Evolutionary conservation across 2,113 vertebrate species (phyloP).

Genomic region (Lasiurus borealis): DNA sequence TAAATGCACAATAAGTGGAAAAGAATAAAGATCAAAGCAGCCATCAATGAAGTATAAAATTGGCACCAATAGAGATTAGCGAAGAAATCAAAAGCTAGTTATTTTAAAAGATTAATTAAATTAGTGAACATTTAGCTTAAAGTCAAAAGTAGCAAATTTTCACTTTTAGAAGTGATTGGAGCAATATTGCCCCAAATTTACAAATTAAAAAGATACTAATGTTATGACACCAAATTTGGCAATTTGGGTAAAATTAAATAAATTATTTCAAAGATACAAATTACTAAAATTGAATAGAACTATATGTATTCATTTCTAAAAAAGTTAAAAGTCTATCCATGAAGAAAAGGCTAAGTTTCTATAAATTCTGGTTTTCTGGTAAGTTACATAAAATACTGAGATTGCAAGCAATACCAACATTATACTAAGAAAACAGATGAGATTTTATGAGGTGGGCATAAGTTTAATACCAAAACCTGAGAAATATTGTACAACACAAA

Average conservation of each 20-base stretch:
- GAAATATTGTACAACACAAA: not conserved
- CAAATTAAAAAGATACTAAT: not conserved
- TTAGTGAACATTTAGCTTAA: not conserved
- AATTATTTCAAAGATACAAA: not conserved
- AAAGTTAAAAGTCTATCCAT: not conserved
- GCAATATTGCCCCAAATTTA: not conserved
- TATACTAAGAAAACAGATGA: not conserved
- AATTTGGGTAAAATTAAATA: not conserved
- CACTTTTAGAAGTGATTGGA: not conserved
- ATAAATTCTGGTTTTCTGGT: not conserved
- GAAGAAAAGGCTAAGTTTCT: not conserved
- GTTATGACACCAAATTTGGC: not conserved
- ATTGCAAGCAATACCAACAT: not conserved
- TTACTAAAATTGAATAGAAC: not conserved
- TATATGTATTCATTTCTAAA: not conserved
- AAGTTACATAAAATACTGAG: conserved; percentile 18
- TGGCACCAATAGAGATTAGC: not conserved
- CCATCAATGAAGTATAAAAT: not conserved
- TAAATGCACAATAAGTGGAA: not conserved
- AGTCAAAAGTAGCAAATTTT: not conserved
- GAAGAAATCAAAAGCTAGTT: not conserved
- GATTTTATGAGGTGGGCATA: not conserved
- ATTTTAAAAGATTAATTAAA: not conserved
- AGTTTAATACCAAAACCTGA: not conserved
- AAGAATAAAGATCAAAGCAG: not conserved